A percentile compares a stretch with the other conserved stretches of the same genome.
Evolutionary conservation across 2,888 invertebrate species (phyloP).

Genomic region (Tetragonula carbonaria): DNA sequence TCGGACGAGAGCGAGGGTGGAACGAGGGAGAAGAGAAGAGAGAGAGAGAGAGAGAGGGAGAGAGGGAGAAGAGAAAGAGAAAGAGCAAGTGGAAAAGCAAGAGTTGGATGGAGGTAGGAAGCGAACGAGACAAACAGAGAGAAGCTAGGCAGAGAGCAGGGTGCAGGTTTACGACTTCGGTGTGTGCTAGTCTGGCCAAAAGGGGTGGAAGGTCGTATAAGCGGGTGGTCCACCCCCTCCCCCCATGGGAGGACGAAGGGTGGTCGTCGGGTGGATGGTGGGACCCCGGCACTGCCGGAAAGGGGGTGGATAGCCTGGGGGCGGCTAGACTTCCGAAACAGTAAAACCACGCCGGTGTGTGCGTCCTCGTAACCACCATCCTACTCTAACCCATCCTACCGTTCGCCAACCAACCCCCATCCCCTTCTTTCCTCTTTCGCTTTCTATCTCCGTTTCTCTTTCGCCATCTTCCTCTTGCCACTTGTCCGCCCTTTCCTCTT

Average conservation of each 20-base stretch:
- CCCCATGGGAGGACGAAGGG: conserved; percentile 63
- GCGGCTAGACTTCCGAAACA: conserved; percentile 82
- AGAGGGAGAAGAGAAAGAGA: conserved; percentile 48
- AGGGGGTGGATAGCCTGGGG: conserved; percentile 77
- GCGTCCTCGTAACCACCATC: conserved; percentile 73
- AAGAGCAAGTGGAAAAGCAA: conserved; percentile 55
- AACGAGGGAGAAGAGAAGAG: conserved; percentile 51
- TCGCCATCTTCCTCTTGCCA: conserved; percentile 53
- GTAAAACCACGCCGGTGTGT: conserved; percentile 78
- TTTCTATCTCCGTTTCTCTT: conserved; percentile 31
- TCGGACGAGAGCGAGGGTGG: conserved; percentile 61
- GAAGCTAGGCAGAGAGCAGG: conserved; percentile 63
- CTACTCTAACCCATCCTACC: conserved; percentile 62
- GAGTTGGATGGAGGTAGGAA: conserved; percentile 45
- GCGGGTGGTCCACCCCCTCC: conserved; percentile 69
- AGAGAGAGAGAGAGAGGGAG: conserved; percentile 41
- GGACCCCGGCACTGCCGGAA: conserved; percentile 66
- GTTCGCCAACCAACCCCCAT: conserved; percentile 60
- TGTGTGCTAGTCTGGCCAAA: conserved; percentile 78
- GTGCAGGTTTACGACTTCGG: conserved; percentile 78
- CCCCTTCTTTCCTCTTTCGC: conserved; percentile 43
- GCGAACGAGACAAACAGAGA: conserved; percentile 55
- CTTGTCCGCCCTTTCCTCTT: conserved; percentile 45
- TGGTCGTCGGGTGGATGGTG: conserved; percentile 68
- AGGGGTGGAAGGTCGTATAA: conserved; percentile 80